Base-by-base conservation (phyloP, 2,113 vertebrate species). In the Stercorarius parasiticus region DNA sequence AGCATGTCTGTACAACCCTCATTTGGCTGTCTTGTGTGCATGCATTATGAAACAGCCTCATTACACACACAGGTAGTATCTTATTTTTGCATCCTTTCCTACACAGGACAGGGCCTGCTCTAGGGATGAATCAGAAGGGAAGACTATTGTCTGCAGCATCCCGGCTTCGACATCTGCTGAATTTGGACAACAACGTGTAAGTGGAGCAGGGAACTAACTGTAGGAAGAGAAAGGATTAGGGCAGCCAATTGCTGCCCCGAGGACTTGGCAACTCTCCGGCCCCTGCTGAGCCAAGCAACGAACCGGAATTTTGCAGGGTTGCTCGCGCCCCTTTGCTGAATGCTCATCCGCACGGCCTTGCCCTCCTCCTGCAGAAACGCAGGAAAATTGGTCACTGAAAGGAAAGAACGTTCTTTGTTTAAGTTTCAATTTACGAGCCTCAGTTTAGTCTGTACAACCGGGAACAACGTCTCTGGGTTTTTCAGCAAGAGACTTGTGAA, bases 41-140 rank as follows among this genome's bases (percentile, higher is more conserved):
- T 36, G 14, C 18, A 18, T 96, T 89, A 96, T 82, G 95, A 97
- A 91, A 96, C 50, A 94, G 77, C 69, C 77, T 77, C 73, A 86
- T 91, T 82, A 79, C 56, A 96, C 58, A 88, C 61, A 76, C 10
- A 56, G 78, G 55, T 53, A 89, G 42, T 58, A 67, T 19, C 82
- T 76, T 55, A 45, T 47, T 92, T 91, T 84, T 93, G 70, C 70
- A 74, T 86, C 79, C 78, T 90, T 85, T 87, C 73, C 93, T 85
- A 10, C 81, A 49, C 95, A 96, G 93, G 95, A 94, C 73, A 72
- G 89, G 91, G 93, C 95, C 93, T 95, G 96, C 95, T 96, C 70
- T 53, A 22, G 58, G 65, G 36, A 90, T 97, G 95, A 97, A 93
- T 97, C 96, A 97, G 93, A 96, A 59, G 18, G 70, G 76, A 88